phyloP scores from a whole-genome alignment of 2,113 vertebrate species.

The Grammomys surdaster region DNA sequence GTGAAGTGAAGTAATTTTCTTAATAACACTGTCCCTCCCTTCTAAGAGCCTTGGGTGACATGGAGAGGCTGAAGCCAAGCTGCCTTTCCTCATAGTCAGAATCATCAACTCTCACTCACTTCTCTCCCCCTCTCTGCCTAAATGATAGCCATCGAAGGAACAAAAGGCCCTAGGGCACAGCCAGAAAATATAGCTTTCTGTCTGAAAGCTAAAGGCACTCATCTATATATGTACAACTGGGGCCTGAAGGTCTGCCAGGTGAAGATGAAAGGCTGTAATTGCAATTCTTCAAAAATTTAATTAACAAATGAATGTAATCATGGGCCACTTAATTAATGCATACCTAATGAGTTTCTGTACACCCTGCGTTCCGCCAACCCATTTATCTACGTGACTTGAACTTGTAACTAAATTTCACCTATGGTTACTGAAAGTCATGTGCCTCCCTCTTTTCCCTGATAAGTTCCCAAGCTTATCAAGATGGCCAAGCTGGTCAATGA shows the following conservation, averaged over 20 bases:
- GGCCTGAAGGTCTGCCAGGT: neutral
- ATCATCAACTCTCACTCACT: neutral
- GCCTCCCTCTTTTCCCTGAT: neutral
- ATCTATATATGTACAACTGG: neutral
- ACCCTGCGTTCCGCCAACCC: neutral
- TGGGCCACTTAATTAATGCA: conserved; percentile 29
- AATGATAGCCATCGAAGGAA: neutral
- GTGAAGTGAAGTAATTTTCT: neutral
- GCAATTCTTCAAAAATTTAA: conserved; percentile 40
- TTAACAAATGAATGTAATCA: conserved; percentile 48
- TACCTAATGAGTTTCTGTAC: neutral
- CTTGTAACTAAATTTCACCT: conserved; percentile 51
- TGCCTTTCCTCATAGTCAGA: neutral
- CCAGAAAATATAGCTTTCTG: neutral
- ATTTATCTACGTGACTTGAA: neutral
- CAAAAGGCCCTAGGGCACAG: neutral
- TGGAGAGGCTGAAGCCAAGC: too few relatives aligned
- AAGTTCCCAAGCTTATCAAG: neutral
- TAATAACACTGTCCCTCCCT: neutral
- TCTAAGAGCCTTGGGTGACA: neutral
- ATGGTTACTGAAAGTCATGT: neutral
- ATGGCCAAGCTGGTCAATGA: neutral
- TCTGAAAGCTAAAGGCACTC: neutral
- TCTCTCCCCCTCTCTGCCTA: neutral
- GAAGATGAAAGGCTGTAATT: conserved; percentile 1